Percentiles rank a stretch among this genome's conserved stretches.
Evolutionary conservation across 2,113 vertebrate genomes (phyloP).

Genomic region (Heloderma charlesbogerti): DNA sequence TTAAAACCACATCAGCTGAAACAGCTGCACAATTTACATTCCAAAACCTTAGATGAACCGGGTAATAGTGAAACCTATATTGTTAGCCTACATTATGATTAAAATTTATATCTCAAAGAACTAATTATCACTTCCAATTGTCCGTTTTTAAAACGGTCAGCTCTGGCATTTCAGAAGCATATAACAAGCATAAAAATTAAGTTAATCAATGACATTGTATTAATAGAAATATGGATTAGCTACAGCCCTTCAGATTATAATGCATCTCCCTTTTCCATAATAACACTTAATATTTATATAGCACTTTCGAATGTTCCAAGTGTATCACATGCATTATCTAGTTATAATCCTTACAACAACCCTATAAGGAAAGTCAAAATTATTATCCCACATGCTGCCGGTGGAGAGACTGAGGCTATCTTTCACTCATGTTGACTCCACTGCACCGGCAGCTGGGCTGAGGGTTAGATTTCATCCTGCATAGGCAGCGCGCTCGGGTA

Average conservation of each 20-base stretch:
- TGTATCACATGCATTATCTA: neutral
- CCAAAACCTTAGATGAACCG: neutral
- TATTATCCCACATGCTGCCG: neutral
- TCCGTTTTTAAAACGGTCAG: neutral
- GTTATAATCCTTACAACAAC: neutral
- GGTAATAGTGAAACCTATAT: neutral
- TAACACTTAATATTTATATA: neutral
- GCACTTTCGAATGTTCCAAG: neutral
- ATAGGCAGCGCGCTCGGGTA: accelerated
- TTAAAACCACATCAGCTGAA: neutral
- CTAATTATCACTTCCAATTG: neutral
- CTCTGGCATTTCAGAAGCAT: neutral
- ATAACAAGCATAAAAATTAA: neutral
- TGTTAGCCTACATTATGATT: neutral
- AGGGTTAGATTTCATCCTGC: neutral
- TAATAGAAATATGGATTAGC: neutral
- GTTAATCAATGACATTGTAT: neutral
- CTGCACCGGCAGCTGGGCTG: neutral
- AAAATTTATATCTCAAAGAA: neutral
- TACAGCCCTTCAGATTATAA: neutral
- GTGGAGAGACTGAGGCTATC: too few species aligned
- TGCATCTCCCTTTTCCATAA: neutral
- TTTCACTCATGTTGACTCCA: neutral
- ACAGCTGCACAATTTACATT: neutral
- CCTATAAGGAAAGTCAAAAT: neutral